These are phyloP conservation scores for Astreopora myriophthalma DNA, from an alignment of 64 coral and sea anemone genomes.

Conservation along the genomic window DNA sequence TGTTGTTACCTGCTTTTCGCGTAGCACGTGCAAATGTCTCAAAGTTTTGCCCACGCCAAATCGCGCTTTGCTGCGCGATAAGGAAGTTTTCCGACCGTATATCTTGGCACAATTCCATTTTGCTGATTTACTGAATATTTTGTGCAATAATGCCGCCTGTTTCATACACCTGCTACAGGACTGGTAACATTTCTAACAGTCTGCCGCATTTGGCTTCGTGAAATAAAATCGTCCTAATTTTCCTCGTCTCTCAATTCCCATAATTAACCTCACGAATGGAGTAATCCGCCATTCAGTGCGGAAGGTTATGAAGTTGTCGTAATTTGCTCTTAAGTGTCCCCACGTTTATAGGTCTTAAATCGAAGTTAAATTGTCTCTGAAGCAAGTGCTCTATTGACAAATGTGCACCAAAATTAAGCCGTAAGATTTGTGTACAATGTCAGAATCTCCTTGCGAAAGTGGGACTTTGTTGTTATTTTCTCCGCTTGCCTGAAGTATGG, in stretches of 20 bases:
- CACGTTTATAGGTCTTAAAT: background rate
- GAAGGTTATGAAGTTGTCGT: too few species aligned
- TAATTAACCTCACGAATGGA: background rate
- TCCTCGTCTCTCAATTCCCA: background rate
- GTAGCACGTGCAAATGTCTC: too few species aligned
- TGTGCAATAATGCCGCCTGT: background rate
- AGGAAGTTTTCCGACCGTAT: background rate
- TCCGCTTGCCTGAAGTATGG: background rate
- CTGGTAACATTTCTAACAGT: background rate
- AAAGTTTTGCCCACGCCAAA: background rate
- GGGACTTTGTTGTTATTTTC: background rate
- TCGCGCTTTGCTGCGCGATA: background rate
- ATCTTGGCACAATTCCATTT: background rate
- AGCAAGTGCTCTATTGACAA: background rate
- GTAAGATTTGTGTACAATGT: too few species aligned
- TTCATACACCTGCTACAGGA: background rate
- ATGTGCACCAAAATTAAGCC: slow-evolving; percentile 1
- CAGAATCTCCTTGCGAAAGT: background rate
- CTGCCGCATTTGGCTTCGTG: background rate
- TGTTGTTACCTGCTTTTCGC: background rate
- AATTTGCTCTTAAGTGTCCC: background rate
- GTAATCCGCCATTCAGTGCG: too few species aligned
- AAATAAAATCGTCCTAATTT: background rate
- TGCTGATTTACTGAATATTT: slow-evolving; percentile 21
- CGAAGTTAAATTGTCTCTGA: background rate